Conservation (phyloP, 2,797 vertebrate genomes). For the Pseudomugil gertrudae region DNA sequence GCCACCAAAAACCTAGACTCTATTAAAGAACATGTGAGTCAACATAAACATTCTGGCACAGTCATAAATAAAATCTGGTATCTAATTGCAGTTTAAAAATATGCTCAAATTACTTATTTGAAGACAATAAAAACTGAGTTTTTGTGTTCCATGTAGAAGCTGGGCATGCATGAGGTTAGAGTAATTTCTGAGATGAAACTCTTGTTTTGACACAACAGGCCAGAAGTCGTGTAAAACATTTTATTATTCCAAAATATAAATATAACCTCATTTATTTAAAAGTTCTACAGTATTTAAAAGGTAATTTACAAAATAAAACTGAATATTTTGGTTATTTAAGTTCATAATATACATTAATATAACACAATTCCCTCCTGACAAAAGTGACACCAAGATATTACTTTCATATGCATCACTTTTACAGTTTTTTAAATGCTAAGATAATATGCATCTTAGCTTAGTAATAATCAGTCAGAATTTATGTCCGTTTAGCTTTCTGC, state of each 20-base stretch:
- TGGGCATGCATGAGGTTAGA: too few relatives aligned
- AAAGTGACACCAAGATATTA: not conserved
- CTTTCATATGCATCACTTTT: not conserved
- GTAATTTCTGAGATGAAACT: not conserved
- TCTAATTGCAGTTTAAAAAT: not conserved
- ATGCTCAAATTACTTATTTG: not conserved
- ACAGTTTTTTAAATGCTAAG: constrained; percentile 8
- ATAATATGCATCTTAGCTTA: not conserved
- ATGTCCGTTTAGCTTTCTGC: constrained; percentile 62
- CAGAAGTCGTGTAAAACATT: not conserved
- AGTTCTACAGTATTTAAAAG: not conserved
- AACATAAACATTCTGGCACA: not conserved
- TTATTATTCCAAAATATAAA: constrained; percentile 10
- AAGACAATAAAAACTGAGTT: not conserved
- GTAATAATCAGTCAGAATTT: not conserved
- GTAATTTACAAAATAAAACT: constrained; percentile 2
- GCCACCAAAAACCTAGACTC: not conserved
- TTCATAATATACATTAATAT: constrained; percentile 43
- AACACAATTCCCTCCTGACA: not conserved
- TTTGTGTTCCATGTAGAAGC: too few relatives aligned
- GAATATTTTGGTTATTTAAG: not conserved
- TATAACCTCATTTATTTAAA: not conserved
- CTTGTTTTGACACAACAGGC: constrained; percentile 9
- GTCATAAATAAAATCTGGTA: not conserved
- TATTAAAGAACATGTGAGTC: not conserved